Conservation (phyloP, 2,113 vertebrate species). For the Anoplopoma fimbria region DNA sequence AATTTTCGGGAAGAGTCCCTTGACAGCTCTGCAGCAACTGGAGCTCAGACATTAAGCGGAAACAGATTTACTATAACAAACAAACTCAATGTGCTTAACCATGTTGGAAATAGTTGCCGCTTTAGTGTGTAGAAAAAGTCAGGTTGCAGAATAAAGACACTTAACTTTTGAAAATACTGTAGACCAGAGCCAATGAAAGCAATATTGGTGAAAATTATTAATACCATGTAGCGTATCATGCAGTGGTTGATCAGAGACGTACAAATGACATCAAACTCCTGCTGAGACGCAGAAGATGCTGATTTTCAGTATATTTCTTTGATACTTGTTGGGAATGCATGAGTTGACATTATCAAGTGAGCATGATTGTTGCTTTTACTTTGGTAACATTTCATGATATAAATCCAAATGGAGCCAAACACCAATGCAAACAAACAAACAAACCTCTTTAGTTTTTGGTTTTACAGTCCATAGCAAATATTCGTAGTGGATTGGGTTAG, state of each 20-base stretch:
- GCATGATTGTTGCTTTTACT: not conserved
- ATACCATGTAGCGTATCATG: not conserved
- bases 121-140: conserved; percentile 2
- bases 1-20: conserved; percentile 60
- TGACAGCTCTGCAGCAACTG: conserved; percentile 29
- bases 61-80: conserved; percentile 57
- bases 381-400: not conserved
- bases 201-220: not conserved
- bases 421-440: not conserved
- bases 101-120: conserved; percentile 10
- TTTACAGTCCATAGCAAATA: not conserved
- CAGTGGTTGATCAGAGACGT: not conserved
- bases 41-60: conserved; percentile 44
- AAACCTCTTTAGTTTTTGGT: not conserved
- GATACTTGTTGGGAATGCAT: not conserved
- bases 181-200: not conserved
- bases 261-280: not conserved
- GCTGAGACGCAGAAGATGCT: not conserved
- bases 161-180: not conserved
- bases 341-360: not conserved
- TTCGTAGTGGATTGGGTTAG: not conserved
- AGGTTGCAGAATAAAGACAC: not conserved
- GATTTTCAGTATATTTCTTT: not conserved
- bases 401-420: not conserved
- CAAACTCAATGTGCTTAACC: conserved; percentile 22